phyloP scores from a whole-genome alignment of 2,888 invertebrate species.

The Aromia moschata region DNA sequence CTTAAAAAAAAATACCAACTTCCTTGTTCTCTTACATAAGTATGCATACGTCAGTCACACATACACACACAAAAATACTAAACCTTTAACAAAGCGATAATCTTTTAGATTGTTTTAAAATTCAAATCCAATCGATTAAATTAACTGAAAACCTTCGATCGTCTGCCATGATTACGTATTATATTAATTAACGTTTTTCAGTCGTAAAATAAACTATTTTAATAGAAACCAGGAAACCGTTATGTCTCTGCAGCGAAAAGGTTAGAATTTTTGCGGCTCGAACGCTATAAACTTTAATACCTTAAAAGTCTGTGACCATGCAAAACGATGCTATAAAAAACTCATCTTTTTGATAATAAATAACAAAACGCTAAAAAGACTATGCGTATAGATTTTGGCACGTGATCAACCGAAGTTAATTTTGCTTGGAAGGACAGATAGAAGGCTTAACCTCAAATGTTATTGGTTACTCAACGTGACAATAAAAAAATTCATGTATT shows the following conservation, averaged over 20 bases:
- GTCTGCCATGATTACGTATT: background rate
- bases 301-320: too few species aligned
- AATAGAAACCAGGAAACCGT: background rate
- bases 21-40: background rate
- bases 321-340: too few species aligned
- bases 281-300: too few species aligned
- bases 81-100: background rate
- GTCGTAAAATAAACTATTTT: background rate
- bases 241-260: background rate
- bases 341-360: too few species aligned
- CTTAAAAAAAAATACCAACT: background rate
- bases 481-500: too few species aligned
- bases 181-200: constrained; percentile 6
- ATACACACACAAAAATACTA: background rate
- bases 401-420: too few species aligned
- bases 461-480: too few species aligned
- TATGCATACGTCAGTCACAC: background rate
- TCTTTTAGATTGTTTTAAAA: constrained; percentile 2
- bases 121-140: constrained; percentile 1
- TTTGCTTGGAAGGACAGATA: too few species aligned
- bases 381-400: too few species aligned
- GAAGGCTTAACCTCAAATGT: too few species aligned
- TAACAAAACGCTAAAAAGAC: too few species aligned
- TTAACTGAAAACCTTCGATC: constrained; percentile 2
- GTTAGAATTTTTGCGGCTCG: background rate